A percentile compares a stretch with the other conserved stretches of the same genome.
phyloP scores from a whole-genome alignment of 2,888 invertebrate species.

The Phrixothrix hirtus region DNA sequence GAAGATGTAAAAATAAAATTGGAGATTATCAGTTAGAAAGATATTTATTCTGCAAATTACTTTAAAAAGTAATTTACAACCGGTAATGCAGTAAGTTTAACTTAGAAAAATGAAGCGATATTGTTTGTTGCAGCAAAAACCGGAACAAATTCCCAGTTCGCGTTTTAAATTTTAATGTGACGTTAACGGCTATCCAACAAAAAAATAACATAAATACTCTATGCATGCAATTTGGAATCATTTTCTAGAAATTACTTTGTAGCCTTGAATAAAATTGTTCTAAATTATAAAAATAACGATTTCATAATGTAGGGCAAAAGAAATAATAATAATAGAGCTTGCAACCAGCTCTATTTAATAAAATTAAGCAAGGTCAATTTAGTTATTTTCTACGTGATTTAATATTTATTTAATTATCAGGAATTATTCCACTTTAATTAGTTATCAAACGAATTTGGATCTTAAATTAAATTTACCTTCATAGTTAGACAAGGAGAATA shows the following conservation, averaged over 20 bases:
- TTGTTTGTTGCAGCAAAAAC: constrained; percentile 15
- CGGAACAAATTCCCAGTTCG: constrained; percentile 15
- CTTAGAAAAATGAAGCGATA: constrained; percentile 16
- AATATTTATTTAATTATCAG: background rate
- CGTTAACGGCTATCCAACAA: constrained; percentile 9
- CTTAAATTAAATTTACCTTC: background rate
- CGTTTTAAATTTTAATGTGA: constrained; percentile 20
- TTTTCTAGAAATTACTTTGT: constrained; percentile 12
- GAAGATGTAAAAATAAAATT: constrained; percentile 13
- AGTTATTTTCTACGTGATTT: constrained; percentile 3
- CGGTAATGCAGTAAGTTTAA: constrained; percentile 16
- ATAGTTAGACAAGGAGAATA: constrained; percentile 5
- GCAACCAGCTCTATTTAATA: constrained; percentile 10
- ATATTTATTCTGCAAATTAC: constrained; percentile 14
- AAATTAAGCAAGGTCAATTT: constrained; percentile 8
- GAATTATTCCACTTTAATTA: background rate
- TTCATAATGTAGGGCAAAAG: constrained; percentile 20
- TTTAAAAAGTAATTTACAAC: constrained; percentile 16
- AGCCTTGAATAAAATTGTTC: constrained; percentile 18
- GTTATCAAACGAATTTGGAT: background rate
- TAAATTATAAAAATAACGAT: constrained; percentile 17
- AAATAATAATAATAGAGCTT: constrained; percentile 11
- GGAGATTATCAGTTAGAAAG: constrained; percentile 12
- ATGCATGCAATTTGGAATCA: constrained; percentile 3
- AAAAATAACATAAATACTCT: background rate